Evolutionary conservation across 2,888 invertebrate species (phyloP).

Genomic region (Aelia acuminata): DNA sequence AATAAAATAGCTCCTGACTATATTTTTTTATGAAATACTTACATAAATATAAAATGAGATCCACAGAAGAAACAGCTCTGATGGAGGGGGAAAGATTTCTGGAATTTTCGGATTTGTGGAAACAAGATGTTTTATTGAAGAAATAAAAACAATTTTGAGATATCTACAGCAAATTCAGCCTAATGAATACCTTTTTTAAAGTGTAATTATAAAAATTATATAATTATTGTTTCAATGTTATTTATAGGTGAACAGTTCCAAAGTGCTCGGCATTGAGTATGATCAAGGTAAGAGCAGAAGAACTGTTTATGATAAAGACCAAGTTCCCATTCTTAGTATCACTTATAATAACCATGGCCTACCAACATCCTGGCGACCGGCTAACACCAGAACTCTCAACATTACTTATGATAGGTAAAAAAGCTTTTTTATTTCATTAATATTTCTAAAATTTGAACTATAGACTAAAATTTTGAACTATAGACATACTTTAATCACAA

Average conservation of each 20-base stretch:
- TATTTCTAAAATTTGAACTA: not conserved
- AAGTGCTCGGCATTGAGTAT: slow-evolving; percentile 91
- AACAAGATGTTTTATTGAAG: too few species aligned
- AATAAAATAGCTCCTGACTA: too few species aligned
- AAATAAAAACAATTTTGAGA: too few species aligned
- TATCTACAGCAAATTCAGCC: too few species aligned
- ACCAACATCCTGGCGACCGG: slow-evolving; percentile 87
- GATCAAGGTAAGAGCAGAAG: slow-evolving; percentile 92
- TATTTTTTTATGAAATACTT: too few species aligned
- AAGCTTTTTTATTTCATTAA: slow-evolving; percentile 7
- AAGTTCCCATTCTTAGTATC: slow-evolving; percentile 84
- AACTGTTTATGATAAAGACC: slow-evolving; percentile 84
- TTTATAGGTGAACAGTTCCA: slow-evolving; percentile 88
- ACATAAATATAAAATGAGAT: too few species aligned
- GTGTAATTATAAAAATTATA: not conserved
- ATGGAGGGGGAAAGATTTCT: too few species aligned
- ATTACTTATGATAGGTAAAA: slow-evolving; percentile 84
- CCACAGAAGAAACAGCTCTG: too few species aligned
- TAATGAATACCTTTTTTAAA: too few species aligned
- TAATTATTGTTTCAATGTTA: not conserved
- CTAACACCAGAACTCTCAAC: slow-evolving; percentile 84
- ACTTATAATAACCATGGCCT: slow-evolving; percentile 91
- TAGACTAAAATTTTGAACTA: not conserved
- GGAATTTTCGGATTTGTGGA: too few species aligned
- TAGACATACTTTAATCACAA: not conserved